phyloP scores from a whole-genome alignment of 2,888 invertebrate species.

The Omphaloscelis lunosa region DNA sequence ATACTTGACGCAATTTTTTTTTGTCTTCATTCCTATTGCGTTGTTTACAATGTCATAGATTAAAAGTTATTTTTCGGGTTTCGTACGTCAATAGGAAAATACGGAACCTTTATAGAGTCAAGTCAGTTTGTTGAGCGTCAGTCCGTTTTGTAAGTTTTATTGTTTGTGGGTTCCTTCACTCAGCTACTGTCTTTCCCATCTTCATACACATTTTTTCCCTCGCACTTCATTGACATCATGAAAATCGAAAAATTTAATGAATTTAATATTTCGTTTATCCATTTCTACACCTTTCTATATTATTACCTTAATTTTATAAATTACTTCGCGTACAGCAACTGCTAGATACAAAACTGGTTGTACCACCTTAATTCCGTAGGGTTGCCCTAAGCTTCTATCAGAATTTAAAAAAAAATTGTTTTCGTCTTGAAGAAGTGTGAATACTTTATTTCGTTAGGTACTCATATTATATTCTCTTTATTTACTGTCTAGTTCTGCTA shows the following conservation, averaged over 20 bases:
- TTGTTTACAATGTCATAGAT: too few species aligned
- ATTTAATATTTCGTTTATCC: background rate
- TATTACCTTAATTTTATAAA: conserved; percentile 18
- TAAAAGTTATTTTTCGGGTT: too few species aligned
- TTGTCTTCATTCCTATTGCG: too few species aligned
- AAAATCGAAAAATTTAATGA: too few species aligned
- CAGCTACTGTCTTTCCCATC: too few species aligned
- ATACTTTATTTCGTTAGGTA: background rate
- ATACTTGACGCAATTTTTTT: too few species aligned
- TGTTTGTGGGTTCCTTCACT: background rate
- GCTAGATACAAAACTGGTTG: conserved; percentile 49
- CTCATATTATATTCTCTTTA: background rate
- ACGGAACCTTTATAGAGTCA: background rate
- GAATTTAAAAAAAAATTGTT: too few species aligned
- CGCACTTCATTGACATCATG: background rate
- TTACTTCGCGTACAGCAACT: background rate
- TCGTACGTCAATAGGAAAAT: too few species aligned
- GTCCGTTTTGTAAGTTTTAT: background rate
- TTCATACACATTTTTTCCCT: background rate
- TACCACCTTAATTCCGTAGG: conserved; percentile 29
- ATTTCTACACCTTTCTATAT: conserved; percentile 7
- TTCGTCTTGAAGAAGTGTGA: background rate
- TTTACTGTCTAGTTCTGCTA: background rate
- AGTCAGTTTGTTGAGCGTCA: background rate
- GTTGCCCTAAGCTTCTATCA: background rate